Evolutionary conservation across 2,113 vertebrate species (phyloP), one percentile per base, ranked within the genome.

Genomic region (Oreochromis spilurus): DNA sequence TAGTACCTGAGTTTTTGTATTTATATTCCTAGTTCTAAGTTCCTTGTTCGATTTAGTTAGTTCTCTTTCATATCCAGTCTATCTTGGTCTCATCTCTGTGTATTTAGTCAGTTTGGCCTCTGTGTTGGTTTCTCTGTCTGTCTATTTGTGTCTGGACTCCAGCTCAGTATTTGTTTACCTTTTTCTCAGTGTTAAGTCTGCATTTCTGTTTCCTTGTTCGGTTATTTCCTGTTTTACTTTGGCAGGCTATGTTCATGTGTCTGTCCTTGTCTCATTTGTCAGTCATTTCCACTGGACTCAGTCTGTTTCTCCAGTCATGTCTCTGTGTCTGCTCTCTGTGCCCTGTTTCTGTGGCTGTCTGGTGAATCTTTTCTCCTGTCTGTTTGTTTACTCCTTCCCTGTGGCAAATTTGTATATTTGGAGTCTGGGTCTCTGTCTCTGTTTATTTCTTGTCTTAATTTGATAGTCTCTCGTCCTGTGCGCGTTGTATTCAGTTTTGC

Each of bases 31-130:
- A 36, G 10, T 0, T 7, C 31, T 65, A 65, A 36, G 6, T 36
- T 65, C 60, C 17, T 38, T 0, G 31, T 65, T 65, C n/a, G 2
- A 65, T 36, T 36, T 65, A 65, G 0, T 65, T 36, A 65, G 10
- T 38, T 65, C 60, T 12, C 6, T 65, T 65, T 38, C 0, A 0
- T 36, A 9, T 36, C 36, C 36, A 36, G 36, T 38, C 10, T 36
- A n/a, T n/a, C 60, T 65, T n/a, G 31, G 17, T 38, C 60, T 65
- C 60, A 65, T 36, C 60, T 0, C 31, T 36, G 60, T 0, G 1
- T 1, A 34, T 34, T 34, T 34, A 34, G 1, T 65, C 0, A n/a
- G 60, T 65, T 65, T 65, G 60, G 2, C 9, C 17, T 62, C 31
- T 62, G 31, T 62, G 58, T 62, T 62, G 1, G 60, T 65, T 36